A percentile compares a stretch with the other conserved stretches of the same genome.
Conservation (phyloP, 2,888 invertebrate genomes). For the Xestia c-nigrum region DNA sequence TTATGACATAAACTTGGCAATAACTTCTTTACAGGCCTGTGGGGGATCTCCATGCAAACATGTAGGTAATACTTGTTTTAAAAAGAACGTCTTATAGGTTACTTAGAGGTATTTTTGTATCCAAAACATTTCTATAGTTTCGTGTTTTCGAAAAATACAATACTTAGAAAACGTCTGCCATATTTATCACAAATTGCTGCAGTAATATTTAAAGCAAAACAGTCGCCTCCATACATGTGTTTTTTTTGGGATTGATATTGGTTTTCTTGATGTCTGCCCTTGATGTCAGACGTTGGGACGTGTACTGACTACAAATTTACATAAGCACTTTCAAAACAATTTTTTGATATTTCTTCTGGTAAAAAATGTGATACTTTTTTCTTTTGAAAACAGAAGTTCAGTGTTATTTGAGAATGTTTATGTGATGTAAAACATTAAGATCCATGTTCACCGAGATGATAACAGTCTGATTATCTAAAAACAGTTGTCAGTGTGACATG, state of each 20-base stretch:
- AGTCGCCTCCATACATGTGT: background rate
- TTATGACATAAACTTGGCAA: background rate
- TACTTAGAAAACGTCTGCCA: background rate
- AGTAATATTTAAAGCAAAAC: background rate
- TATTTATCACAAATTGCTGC: background rate
- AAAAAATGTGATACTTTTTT: background rate
- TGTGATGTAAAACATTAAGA: background rate
- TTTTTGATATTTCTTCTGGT: slow-evolving; percentile 1
- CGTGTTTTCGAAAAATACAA: background rate
- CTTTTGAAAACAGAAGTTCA: background rate
- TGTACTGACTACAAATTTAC: background rate
- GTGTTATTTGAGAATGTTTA: background rate
- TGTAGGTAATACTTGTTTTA: background rate
- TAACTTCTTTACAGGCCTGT: background rate
- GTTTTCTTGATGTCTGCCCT: slow-evolving; percentile 16
- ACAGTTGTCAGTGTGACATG: too few relatives aligned
- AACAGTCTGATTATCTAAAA: too few relatives aligned
- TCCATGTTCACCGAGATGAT: too few relatives aligned
- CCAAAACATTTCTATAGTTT: background rate
- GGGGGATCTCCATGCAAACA: background rate
- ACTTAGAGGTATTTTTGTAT: background rate
- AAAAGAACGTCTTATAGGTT: background rate
- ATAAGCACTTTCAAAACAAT: background rate
- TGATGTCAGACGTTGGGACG: slow-evolving; percentile 4
- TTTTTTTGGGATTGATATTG: slow-evolving; percentile 1